Evolutionary conservation across 2,113 vertebrate species (phyloP).

Genomic region (Aegypius monachus): DNA sequence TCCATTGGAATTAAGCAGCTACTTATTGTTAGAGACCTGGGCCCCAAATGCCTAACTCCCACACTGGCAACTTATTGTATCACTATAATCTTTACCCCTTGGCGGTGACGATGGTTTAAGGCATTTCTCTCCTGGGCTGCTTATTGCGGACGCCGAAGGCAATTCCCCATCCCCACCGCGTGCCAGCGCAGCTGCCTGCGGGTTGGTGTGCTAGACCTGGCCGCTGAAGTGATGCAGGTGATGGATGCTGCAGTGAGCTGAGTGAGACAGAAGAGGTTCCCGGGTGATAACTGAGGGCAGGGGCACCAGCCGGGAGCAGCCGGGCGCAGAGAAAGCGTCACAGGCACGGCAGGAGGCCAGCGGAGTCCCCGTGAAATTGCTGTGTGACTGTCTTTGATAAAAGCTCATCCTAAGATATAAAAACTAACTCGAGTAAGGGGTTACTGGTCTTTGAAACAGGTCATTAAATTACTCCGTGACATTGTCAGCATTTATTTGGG

Average conservation of each 20-base stretch:
- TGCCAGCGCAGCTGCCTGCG: background rate
- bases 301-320: background rate
- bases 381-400: background rate
- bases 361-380: fast-evolving
- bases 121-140: background rate
- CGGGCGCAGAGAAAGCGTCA: fast-evolving
- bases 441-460: background rate
- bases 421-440: background rate
- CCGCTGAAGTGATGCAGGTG: background rate
- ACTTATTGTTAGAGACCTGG: background rate
- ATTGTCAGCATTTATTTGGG: background rate
- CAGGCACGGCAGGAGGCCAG: background rate
- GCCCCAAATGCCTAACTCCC: background rate
- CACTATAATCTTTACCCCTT: background rate
- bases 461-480: background rate
- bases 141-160: background rate
- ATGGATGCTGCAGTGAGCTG: background rate
- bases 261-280: background rate
- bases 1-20: background rate
- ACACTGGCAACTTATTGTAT: background rate
- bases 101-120: fast-evolving
- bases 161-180: fast-evolving
- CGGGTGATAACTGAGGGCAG: background rate
- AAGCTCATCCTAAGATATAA: background rate
- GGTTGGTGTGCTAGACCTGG: background rate